Evolutionary conservation across 2,797 vertebrate species (phyloP), one percentile per base, ranked within the genome.

Genomic region (Chrosomus eos): DNA sequence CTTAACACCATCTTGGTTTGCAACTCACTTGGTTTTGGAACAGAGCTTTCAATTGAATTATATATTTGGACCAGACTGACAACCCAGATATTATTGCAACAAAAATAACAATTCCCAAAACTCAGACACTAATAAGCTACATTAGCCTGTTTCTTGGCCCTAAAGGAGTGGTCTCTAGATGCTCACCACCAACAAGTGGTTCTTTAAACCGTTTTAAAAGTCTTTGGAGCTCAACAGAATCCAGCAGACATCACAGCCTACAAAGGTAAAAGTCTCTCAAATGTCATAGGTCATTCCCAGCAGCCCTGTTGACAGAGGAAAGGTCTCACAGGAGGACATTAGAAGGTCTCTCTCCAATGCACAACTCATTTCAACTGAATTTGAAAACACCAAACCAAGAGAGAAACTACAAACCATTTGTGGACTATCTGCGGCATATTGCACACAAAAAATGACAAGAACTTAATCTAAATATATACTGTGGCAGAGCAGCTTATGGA

Each of bases 281-380:
- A 87, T 84, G 81, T 86, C 84, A 89, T 18, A 26, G 80, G 75
- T 78, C 85, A 83, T 74, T 85, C 80, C 45, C 58, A 80, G 81
- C 77, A 23, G 74, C 77, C n/a, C 4, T 81, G 86, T 81, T 84
- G 81, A 89, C 86, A 83, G 55, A 85, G n/a, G 48, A 89, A 89
- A 89, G 88, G 81, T 87, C 86, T 87, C 86, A 48, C 86, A 81
- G 84, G 74, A 79, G 88, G 88, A 82, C 51, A 31, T 78, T 83
- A 33, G n/a, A 84, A 80, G 18, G 55, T 80, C 73, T 78, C 43
- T 28, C 72, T 83, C 28, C 21, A 48, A 76, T 16, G 10, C 78
- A 18, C 1, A 53, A 67, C 64, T 67, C 19, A 0, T 33, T 33
- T 33, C 13, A 28, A 33, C 33, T 62, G 11, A 58, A n/a, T 84